Percentiles rank a stretch among this genome's conserved stretches.
Conservation (phyloP, 2,113 vertebrate genomes). For the Lipophrys pholis region DNA sequence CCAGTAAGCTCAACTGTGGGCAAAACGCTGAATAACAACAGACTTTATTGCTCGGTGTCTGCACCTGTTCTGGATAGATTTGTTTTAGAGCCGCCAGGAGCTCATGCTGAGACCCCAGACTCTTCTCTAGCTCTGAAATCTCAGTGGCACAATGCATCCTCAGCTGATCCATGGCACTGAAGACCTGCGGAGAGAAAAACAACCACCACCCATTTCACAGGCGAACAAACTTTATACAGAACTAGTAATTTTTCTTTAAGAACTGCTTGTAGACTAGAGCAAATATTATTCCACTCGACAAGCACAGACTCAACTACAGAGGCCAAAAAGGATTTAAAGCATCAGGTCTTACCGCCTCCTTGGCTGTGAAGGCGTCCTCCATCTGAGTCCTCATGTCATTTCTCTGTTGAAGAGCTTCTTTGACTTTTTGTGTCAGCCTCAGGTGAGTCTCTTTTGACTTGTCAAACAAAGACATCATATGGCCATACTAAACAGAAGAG, state of each 20-base stretch:
- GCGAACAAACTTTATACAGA: no score
- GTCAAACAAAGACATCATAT: slow-evolving; percentile 69
- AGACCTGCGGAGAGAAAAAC: slow-evolving; percentile 69
- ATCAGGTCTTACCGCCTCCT: slow-evolving; percentile 82
- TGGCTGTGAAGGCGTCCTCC: slow-evolving; percentile 80
- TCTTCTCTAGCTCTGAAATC: slow-evolving; percentile 81
- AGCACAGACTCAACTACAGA: background rate
- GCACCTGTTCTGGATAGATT: slow-evolving; percentile 85
- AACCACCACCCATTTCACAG: no score
- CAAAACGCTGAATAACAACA: background rate
- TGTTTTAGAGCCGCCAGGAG: slow-evolving; percentile 80
- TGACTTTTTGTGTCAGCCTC: slow-evolving; percentile 78
- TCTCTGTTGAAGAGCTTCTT: slow-evolving; percentile 77
- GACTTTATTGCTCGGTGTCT: background rate
- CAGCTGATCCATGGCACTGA: slow-evolving; percentile 82
- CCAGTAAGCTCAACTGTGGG: background rate
- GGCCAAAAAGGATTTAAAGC: background rate
- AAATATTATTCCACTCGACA: background rate
- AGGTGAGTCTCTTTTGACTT: slow-evolving; percentile 71
- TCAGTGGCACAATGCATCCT: slow-evolving; percentile 77
- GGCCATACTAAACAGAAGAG: slow-evolving; percentile 59
- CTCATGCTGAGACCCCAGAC: slow-evolving; percentile 78
- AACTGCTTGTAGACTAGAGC: no score
- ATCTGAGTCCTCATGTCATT: slow-evolving; percentile 79
- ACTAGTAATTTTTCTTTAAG: no score